Evolutionary conservation across 37 sponge, comb jelly and placozoan genomes (phyloP).

Genomic region (Cliona cf. orientalis): DNA sequence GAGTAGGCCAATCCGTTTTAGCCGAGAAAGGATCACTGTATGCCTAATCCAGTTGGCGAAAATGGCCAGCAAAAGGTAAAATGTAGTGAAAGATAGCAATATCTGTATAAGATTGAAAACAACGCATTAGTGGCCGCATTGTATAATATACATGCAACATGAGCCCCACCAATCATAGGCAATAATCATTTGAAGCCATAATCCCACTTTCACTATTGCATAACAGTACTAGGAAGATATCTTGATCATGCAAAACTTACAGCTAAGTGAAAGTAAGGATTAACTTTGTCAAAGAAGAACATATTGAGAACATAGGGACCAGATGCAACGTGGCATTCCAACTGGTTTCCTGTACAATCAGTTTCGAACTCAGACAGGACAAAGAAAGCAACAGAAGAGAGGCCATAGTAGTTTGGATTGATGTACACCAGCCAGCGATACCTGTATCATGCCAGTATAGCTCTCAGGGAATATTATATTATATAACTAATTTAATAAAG

Average conservation of each 20-base stretch:
- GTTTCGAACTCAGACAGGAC: constrained; percentile 51
- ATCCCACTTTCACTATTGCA: too few species aligned
- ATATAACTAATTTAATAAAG: too few species aligned
- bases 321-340: constrained; percentile 72
- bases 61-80: constrained; percentile 44
- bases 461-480: too few species aligned
- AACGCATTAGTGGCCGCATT: too few species aligned
- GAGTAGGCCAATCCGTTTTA: constrained; percentile 8
- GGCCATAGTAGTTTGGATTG: constrained; percentile 93
- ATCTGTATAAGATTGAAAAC: constrained; percentile 49
- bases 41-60: constrained; percentile 53
- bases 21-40: not conserved
- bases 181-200: too few species aligned
- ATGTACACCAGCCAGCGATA: constrained; percentile 79
- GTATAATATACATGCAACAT: too few species aligned
- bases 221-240: not conserved
- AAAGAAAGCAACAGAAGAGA: constrained; percentile 64
- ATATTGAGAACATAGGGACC: constrained; percentile 58
- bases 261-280: constrained; percentile 70
- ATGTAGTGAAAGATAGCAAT: constrained; percentile 45
- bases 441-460: too few species aligned
- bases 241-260: constrained; percentile 22
- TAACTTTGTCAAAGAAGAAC: constrained; percentile 65
- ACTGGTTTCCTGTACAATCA: constrained; percentile 46
- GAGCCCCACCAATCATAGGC: too few species aligned